Base-by-base conservation (phyloP, 2,888 invertebrate genomes). In the Acanthacorydalis orientalis region DNA sequence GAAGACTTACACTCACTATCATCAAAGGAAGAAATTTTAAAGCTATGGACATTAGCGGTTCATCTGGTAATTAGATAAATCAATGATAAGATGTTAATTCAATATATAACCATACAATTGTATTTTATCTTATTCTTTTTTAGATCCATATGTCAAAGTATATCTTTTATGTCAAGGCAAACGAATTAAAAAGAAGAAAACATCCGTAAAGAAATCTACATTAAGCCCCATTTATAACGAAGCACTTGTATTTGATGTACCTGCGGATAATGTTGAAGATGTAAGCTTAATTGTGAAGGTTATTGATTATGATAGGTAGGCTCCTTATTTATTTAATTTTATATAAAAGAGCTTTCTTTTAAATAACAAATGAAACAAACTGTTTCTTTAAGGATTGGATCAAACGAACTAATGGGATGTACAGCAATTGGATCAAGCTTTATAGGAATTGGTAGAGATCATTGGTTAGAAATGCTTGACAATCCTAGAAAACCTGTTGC, bases 111-210 rank as follows among this genome's bases (percentile, higher is more conserved):
- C 40, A 35, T 47, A 2, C 32, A 46, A 38, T 48, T 49, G 48
- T 35, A 34, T 51, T 39, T 33, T 55, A 37, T 35, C 47, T 33
- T 37, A 39, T 49, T 41, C 54, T 48, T n/a, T 63, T 63, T 12
- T 70, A 83, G 95, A 95, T 75, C 93, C 95, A 0, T 95, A 92
- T 65, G 90, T 93, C 48, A 93, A 93, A 69, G 84, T 92, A 31
- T 84, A 87, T 56, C 72, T 95, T 48, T 75, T 91, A 55, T 86
- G 86, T 59, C 83, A 87, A 64, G 86, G 86, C 3, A 88, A 89
- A 61, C 73, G 91, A 50, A 83, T 93, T 57, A 91, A 91, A 68
- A 92, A 92, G 70, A 86, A 89, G 65, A 92, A 92, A 65, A 92
- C 95, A 0, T 83, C 86, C 0, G 90, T 92, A 1, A 85, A 88